A percentile compares a stretch with the other conserved stretches of the same genome.
phyloP scores from a whole-genome alignment of 2,797 vertebrate genomes.

The Dendrocincla tyrannina region DNA sequence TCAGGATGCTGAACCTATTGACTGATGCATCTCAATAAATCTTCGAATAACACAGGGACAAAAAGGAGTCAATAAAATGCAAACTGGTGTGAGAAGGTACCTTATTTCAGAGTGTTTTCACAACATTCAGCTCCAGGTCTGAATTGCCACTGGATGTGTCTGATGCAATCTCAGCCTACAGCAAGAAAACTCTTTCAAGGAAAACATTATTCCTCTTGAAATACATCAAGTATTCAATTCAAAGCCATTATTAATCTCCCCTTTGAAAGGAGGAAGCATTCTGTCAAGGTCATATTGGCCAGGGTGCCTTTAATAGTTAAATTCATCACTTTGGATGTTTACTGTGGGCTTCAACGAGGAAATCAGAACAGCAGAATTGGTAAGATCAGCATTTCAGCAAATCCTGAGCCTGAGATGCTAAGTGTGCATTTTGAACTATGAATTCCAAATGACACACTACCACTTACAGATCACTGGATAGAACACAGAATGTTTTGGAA shows the following conservation, averaged over 20 bases:
- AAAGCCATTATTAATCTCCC: not conserved
- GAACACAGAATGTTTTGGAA: not conserved
- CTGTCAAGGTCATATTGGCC: not conserved
- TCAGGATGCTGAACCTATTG: not conserved
- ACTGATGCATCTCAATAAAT: not conserved
- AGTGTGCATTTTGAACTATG: not conserved
- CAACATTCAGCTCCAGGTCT: not conserved
- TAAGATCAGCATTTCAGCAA: constrained; percentile 25
- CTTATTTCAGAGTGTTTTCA: not conserved
- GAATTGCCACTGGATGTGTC: not conserved
- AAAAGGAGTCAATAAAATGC: not conserved
- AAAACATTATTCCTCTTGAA: constrained; percentile 13
- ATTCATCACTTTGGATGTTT: constrained; percentile 14
- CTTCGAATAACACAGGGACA: not conserved
- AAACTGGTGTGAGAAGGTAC: not conserved
- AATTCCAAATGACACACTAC: not conserved
- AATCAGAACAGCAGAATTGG: not conserved
- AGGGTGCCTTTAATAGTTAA: not conserved
- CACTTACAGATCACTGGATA: not conserved
- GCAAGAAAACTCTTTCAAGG: not conserved
- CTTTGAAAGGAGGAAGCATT: not conserved
- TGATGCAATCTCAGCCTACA: not conserved
- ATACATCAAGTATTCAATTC: not conserved
- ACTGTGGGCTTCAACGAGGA: not conserved
- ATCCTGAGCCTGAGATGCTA: not conserved